Evolutionary conservation across 2,113 vertebrate genomes (phyloP), one percentile per base, ranked within the genome.

Genomic region (Carettochelys insculpta): DNA sequence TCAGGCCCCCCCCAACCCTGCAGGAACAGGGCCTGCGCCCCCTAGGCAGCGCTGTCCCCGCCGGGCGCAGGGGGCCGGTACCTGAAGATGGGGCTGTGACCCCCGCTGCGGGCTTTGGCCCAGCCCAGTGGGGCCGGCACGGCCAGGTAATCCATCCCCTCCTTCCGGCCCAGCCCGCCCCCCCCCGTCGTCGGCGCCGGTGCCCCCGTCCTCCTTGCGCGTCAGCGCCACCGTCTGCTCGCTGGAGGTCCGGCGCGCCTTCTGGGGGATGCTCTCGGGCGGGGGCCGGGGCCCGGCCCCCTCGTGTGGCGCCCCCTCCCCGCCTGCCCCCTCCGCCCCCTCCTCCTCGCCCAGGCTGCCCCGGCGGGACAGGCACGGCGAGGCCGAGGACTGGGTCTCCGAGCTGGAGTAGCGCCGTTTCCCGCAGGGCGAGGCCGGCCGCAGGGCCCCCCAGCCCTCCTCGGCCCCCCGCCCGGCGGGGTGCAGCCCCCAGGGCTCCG

Each of bases 51-150:
- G 3, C 68, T 38, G 71, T 24, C 20, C 41, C 10, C n/a, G 8
- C 34, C 25, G 13, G 24, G 43, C n/a, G n/a, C n/a, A 22, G 65
- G 65, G 65, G 75, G 31, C 94, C 71, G 83, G 96, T 97, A 98
- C 99, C 99, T 99, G 98, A 99, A 99, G 47, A 99, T 95, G 80
- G 98, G 99, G 91, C 98, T 99, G 95, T 99, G 98, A 54, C 98
- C 98, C n/a, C 97, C 98, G 89, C 98, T 98, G 54, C 98, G 97
- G 58, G 98, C 98, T 95, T 99, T 97, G n/a, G 98, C 98, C 99
- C 99, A 99, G 82, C 98, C 98, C 75, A 99, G 94, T 11, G 98
- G 98, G 29, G 98, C 98, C 8, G 99, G 99, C n/a, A 99, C 99
- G 11, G 98, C 98, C 92, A 99, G 97, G 94, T 99, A 99, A 96